Conservation (phyloP, 2,113 vertebrate species). For the Plecturocebus donacophilus region DNA sequence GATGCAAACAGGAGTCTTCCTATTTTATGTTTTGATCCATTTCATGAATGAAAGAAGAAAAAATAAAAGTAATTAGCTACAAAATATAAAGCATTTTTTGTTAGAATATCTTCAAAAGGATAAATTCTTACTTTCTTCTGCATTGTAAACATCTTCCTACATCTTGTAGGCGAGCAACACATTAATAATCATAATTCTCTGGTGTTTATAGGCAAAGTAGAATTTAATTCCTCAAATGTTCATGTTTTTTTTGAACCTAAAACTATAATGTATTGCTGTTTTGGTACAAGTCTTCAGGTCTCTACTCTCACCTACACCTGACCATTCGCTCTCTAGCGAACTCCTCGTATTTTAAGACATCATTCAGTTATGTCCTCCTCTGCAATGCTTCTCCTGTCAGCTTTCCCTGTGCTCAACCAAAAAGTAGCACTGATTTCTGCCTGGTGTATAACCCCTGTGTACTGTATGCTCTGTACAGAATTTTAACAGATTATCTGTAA, state of each 20-base stretch:
- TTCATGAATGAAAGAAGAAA: neutral
- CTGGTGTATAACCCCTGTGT: fast-evolving
- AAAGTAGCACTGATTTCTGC: fast-evolving
- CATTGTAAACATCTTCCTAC: neutral
- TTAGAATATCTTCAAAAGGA: neutral
- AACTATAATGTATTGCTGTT: neutral
- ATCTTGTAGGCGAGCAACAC: neutral
- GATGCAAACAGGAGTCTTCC: neutral
- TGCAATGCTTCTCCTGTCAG: neutral
- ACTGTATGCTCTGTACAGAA: fast-evolving
- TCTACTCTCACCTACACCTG: neutral
- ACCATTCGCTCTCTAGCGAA: neutral
- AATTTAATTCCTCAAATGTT: neutral
- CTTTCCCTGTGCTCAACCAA: neutral
- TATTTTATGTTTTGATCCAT: neutral
- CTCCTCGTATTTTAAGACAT: neutral
- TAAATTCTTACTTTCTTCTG: neutral
- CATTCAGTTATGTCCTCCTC: neutral
- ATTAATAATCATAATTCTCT: neutral
- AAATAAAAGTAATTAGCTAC: neutral
- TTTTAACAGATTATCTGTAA: neutral
- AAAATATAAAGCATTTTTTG: neutral
- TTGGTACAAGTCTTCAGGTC: neutral
- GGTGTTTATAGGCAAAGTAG: neutral
- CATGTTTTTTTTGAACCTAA: neutral